Conservation (phyloP, 2,888 invertebrate genomes). For the Lasioglossum pauxillum region DNA sequence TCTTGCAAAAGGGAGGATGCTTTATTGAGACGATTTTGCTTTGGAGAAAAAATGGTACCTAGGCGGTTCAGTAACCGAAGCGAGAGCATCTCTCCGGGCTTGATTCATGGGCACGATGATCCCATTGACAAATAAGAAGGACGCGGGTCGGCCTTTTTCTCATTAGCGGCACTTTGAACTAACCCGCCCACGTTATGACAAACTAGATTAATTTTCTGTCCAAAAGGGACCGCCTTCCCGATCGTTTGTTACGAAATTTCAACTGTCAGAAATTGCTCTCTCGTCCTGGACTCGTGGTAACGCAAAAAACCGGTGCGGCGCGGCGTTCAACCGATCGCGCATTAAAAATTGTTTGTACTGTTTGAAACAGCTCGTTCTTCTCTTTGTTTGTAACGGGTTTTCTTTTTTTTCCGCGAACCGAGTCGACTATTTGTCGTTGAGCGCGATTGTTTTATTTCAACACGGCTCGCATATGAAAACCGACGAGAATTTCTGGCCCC, state of each 20-base stretch:
- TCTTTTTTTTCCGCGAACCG: conserved; percentile 23
- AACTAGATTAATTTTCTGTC: conserved; percentile 84
- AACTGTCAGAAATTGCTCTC: conserved; percentile 76
- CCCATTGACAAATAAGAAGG: conserved; percentile 83
- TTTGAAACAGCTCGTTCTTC: conserved; percentile 21
- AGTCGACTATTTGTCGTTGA: conserved; percentile 12
- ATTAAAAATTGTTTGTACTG: conserved; percentile 42
- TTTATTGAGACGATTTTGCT: background rate
- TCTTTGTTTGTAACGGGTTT: conserved; percentile 18
- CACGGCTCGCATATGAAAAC: conserved; percentile 16
- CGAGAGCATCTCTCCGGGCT: conserved; percentile 56
- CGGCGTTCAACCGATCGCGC: conserved; percentile 33
- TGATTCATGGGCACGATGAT: conserved; percentile 80
- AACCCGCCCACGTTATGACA: conserved; percentile 84
- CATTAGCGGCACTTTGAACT: conserved; percentile 84
- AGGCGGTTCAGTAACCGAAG: conserved; percentile 47
- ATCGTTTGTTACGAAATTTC: conserved; percentile 84
- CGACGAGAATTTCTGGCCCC: conserved; percentile 15
- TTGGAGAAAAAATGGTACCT: background rate
- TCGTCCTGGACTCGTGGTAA: conserved; percentile 11
- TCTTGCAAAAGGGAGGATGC: background rate
- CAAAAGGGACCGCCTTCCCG: conserved; percentile 75
- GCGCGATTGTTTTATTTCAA: conserved; percentile 48
- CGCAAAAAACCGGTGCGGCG: conserved; percentile 22
- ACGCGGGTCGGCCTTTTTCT: conserved; percentile 81